phyloP scores from a whole-genome alignment of 1,140 invertebrate genomes.

The Eubasilissa regina region DNA sequence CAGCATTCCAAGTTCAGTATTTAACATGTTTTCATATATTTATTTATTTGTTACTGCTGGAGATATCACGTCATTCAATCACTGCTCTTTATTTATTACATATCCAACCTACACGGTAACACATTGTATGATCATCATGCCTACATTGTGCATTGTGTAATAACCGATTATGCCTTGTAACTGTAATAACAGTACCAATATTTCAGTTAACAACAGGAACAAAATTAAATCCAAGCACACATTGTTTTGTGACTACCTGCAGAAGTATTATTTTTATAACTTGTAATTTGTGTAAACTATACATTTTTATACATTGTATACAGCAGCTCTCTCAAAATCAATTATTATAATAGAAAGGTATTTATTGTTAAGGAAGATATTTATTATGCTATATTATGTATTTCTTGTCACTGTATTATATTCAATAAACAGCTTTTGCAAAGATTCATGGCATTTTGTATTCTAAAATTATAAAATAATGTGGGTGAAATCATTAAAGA shows the following conservation, averaged over 20 bases:
- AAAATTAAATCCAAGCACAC: no score
- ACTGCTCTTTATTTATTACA: conserved; percentile 35
- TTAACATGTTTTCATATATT: conserved; percentile 39
- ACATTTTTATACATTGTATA: no score
- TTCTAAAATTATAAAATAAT: no score
- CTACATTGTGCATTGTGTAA: not conserved
- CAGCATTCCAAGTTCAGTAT: conserved; percentile 45
- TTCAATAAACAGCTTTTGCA: conserved; percentile 51
- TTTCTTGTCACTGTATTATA: conserved; percentile 49
- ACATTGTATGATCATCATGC: not conserved
- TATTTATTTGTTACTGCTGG: conserved; percentile 33
- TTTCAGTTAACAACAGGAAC: no score
- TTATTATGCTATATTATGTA: conserved; percentile 39
- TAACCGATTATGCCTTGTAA: not conserved
- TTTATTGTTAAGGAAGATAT: conserved; percentile 31
- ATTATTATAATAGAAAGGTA: conserved; percentile 34
- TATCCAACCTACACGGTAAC: not conserved
- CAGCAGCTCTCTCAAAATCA: conserved; percentile 33
- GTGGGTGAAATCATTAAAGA: no score
- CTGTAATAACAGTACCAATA: no score
- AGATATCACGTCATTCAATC: conserved; percentile 35
- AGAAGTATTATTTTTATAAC: conserved; percentile 38
- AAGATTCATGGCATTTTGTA: not conserved
- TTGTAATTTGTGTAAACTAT: conserved; percentile 30
- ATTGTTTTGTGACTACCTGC: not conserved